Evolutionary conservation across 2,113 vertebrate species (phyloP).

Genomic region (Agelaius phoeniceus): DNA sequence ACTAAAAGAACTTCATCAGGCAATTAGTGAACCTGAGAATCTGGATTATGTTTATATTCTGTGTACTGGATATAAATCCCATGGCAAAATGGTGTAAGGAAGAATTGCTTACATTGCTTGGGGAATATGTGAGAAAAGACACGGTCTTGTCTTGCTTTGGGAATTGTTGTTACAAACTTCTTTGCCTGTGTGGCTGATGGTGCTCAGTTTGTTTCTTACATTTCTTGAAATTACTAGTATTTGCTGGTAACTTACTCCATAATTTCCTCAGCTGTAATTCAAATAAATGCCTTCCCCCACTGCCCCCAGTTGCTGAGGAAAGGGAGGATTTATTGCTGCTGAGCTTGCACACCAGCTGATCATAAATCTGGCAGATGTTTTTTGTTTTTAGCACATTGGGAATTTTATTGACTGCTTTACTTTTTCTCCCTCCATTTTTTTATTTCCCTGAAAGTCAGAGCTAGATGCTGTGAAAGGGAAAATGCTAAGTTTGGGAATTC

Average conservation of each 20-base stretch:
- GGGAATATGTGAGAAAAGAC: neutral
- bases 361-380: constrained; percentile 69
- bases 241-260: constrained; percentile 10
- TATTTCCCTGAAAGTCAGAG: neutral
- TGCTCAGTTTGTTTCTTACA: neutral
- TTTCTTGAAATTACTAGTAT: neutral
- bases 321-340: constrained; percentile 55
- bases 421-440: neutral
- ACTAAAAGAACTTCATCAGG: neutral
- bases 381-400: constrained; percentile 44
- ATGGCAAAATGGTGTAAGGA: neutral
- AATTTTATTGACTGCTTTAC: constrained; percentile 49
- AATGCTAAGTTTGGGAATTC: constrained; percentile 36
- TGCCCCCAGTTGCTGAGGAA: constrained; percentile 24
- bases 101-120: neutral
- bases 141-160: neutral
- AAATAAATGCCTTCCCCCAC: neutral
- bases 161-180: neutral
- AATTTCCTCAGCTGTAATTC: constrained; percentile 40
- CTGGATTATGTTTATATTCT: neutral
- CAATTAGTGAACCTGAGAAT: neutral
- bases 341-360: constrained; percentile 41
- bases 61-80: neutral
- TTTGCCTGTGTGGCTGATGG: neutral
- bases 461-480: constrained; percentile 3